These are phyloP conservation scores for Crotalus helleri DNA, from an alignment of 2,113 vertebrate genomes.

Conservation along the genomic window DNA sequence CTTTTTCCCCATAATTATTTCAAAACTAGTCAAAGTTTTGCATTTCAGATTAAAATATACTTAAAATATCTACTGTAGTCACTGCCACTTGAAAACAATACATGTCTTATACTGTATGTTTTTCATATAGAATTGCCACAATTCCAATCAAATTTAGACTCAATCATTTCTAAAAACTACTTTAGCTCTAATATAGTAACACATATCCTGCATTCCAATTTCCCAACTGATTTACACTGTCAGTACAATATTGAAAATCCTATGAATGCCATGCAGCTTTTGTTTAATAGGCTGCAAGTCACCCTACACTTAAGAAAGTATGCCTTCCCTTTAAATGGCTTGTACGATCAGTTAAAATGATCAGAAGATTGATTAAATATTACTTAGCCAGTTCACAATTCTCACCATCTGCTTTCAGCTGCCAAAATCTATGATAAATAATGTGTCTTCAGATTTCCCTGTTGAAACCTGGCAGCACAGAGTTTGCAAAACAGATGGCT, in stretches of 20 bases:
- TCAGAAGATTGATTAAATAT: not conserved
- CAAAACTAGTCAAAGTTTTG: not conserved
- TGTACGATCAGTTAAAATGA: not conserved
- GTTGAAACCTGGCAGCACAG: slow-evolving; percentile 30
- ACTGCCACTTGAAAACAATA: not conserved
- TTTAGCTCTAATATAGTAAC: not conserved
- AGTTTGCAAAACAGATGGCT: slow-evolving; percentile 55
- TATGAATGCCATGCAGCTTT: not conserved
- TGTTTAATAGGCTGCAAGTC: not conserved
- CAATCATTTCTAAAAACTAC: not conserved
- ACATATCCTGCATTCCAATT: not conserved
- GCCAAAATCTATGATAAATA: not conserved
- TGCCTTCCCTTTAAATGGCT: not conserved
- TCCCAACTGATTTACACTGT: not conserved
- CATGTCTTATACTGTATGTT: not conserved
- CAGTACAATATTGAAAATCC: not conserved
- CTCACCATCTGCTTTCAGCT: slow-evolving; percentile 11
- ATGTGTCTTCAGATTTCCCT: slow-evolving; percentile 18
- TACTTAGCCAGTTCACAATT: not conserved
- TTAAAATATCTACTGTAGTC: not conserved
- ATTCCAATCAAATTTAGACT: not conserved
- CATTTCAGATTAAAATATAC: not conserved
- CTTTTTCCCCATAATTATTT: not conserved
- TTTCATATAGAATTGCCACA: not conserved
- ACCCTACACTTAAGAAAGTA: not conserved